Evolutionary conservation across 2,888 invertebrate species (phyloP).

Genomic region (Oscheius onirici): DNA sequence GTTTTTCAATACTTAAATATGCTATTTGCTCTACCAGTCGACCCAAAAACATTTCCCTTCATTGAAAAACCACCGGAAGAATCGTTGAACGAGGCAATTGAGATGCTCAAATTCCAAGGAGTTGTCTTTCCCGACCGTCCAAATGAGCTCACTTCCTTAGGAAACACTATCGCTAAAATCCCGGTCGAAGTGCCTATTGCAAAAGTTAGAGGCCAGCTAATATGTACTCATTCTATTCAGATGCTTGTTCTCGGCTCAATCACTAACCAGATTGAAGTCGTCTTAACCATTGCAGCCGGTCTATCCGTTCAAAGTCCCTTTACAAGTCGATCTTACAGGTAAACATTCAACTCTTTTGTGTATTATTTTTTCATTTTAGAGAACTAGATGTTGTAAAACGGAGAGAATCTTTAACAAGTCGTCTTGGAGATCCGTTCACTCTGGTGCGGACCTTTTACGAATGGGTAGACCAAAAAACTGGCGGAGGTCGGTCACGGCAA

Average conservation of each 20-base stretch:
- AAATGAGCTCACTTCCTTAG: conserved; percentile 73
- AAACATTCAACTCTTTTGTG: no score
- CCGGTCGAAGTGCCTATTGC: conserved; percentile 95
- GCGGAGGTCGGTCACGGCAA: conserved; percentile 74
- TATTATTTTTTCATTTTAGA: no score
- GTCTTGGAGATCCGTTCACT: conserved; percentile 94
- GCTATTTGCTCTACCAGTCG: conserved; percentile 49
- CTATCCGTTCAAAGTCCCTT: conserved; percentile 92
- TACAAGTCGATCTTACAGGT: conserved; percentile 85
- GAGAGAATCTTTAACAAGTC: conserved; percentile 81
- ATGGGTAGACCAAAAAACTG: conserved; percentile 72
- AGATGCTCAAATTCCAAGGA: conserved; percentile 82
- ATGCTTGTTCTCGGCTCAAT: conserved; percentile 66
- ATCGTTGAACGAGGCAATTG: conserved; percentile 86
- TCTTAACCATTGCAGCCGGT: conserved; percentile 88
- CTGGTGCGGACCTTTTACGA: conserved; percentile 78
- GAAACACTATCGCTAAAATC: conserved; percentile 85
- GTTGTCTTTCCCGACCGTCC: conserved; percentile 46
- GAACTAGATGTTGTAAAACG: conserved; percentile 57
- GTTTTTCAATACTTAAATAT: conserved; percentile 17
- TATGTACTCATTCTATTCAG: conserved; percentile 20
- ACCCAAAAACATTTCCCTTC: conserved; percentile 82
- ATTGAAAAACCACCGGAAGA: conserved; percentile 88
- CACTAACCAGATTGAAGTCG: conserved; percentile 74
- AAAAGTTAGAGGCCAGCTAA: conserved; percentile 79